Conservation (phyloP, 1,140 invertebrate genomes). For the Neodiprion virginianus region DNA sequence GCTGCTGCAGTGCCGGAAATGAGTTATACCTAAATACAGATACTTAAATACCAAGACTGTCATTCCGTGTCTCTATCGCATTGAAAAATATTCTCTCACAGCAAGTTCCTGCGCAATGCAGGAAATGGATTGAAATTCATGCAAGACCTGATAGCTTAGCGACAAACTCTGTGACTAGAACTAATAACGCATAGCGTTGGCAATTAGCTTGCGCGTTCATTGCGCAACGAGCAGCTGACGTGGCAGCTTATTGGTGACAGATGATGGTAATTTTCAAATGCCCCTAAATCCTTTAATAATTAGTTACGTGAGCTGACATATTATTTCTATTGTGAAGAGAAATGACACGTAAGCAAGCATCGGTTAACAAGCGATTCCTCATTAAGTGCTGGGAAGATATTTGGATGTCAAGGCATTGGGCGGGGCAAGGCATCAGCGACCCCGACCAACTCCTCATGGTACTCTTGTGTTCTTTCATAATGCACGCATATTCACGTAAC, state of each 20-base stretch:
- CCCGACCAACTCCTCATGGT: conserved; percentile 21
- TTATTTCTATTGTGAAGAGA: background rate
- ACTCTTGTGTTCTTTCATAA: conserved; percentile 38
- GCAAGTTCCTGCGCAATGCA: background rate
- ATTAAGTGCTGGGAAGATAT: conserved; percentile 31
- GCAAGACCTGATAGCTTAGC: too few relatives aligned
- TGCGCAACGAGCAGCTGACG: too few relatives aligned
- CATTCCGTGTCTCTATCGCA: too few relatives aligned
- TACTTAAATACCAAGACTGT: too few relatives aligned
- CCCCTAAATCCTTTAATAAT: background rate
- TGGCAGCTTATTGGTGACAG: background rate
- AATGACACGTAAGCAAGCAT: background rate
- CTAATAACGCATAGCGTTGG: too few relatives aligned
- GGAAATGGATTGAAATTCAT: background rate
- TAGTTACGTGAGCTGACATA: background rate
- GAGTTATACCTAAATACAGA: too few relatives aligned
- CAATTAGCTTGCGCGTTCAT: too few relatives aligned
- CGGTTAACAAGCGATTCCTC: background rate
- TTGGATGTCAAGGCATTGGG: conserved; percentile 44
- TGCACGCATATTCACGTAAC: conserved; percentile 24
- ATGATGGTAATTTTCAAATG: conserved; percentile 1
- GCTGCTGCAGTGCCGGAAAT: too few relatives aligned
- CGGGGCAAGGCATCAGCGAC: conserved; percentile 1
- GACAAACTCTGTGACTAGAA: too few relatives aligned
- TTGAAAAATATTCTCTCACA: too few relatives aligned